Conservation (phyloP, 2,888 invertebrate genomes). For the Drosophila vallismaia region DNA sequence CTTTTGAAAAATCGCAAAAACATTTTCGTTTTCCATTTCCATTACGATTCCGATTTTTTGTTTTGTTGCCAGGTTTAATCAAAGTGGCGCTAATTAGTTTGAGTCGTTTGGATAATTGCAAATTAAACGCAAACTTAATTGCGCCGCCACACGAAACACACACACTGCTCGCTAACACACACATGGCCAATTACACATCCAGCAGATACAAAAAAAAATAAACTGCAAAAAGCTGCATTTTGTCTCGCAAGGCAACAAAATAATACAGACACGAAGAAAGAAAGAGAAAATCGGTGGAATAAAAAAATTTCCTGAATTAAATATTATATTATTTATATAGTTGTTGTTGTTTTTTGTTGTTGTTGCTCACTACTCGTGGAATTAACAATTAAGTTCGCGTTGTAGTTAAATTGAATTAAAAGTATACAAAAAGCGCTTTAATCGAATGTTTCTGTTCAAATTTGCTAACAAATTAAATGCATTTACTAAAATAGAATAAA, state of each 20-base stretch:
- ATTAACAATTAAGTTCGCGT: conserved; percentile 63
- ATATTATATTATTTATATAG: conserved; percentile 9
- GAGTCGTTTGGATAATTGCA: conserved; percentile 80
- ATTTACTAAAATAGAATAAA: conserved; percentile 16
- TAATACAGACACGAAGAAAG: conserved; percentile 40
- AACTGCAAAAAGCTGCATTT: conserved; percentile 51
- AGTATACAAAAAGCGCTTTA: conserved; percentile 64
- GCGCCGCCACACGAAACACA: conserved; percentile 75
- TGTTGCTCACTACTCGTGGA: conserved; percentile 50
- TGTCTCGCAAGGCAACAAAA: conserved; percentile 43
- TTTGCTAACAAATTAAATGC: conserved; percentile 44
- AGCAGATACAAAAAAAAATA: conserved; percentile 18
- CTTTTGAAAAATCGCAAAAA: conserved; percentile 16
- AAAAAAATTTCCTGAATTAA: conserved; percentile 38
- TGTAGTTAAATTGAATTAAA: conserved; percentile 74
- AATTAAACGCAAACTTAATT: conserved; percentile 79
- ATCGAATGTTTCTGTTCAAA: conserved; percentile 65
- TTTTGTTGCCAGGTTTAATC: conserved; percentile 68
- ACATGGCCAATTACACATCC: conserved; percentile 55
- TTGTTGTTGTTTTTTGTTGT: conserved; percentile 26
- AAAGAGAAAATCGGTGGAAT: conserved; percentile 22
- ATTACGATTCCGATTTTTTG: conserved; percentile 43
- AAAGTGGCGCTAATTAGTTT: conserved; percentile 80
- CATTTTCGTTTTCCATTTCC: conserved; percentile 37
- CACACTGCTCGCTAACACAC: conserved; percentile 66